Base-by-base conservation (phyloP, 2,888 invertebrate species). In the Cremastinae sp. region DNA sequence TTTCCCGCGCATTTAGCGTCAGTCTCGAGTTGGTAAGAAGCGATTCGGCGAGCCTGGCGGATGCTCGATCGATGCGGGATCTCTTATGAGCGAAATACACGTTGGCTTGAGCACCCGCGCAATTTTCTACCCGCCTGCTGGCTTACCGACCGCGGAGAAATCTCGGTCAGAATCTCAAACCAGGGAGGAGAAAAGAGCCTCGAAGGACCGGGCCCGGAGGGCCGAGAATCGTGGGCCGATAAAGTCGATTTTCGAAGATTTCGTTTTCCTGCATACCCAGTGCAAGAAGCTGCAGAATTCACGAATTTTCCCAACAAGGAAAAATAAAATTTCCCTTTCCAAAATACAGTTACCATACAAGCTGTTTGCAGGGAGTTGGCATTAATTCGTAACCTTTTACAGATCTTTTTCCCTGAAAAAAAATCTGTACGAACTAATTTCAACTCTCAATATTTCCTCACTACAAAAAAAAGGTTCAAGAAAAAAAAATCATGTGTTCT, bases 161-260 rank as follows among this genome's bases (percentile, higher is more conserved):
- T 58, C 58, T 70, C 62, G 43, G 68, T 9, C 10, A 69, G 49
- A 38, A 59, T 51, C 53, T 7, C 16, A 56, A 18, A 54, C 41
- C 34, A 45, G 62, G 47, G 36, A 59, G 12, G 7, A 5, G 5
- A 51, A 43, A 45, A n/a, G 61, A 45, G 65, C 38, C 47, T 18
- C 47, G 51, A 75, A 54, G 66, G 20, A 38, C 72, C 62, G 58
- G 65, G 28, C 66, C 69, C 69, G 8, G 66, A 56, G 16, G 45
- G 45, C 56, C 65, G 62, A 58, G 74, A 64, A 72, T 75, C 79
- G 70, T 41, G 45, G 9, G 79, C 78, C 79, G 79, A 79, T 79
- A 79, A 79, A 70, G 79, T 79, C 74, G 62, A 73, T 58, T 71
- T 68, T 69, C 70, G 12, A 66, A 64, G 45, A 58, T 51, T 62